Base-by-base conservation (phyloP, 2,888 invertebrate species). In the Drosophila meridionalis region DNA sequence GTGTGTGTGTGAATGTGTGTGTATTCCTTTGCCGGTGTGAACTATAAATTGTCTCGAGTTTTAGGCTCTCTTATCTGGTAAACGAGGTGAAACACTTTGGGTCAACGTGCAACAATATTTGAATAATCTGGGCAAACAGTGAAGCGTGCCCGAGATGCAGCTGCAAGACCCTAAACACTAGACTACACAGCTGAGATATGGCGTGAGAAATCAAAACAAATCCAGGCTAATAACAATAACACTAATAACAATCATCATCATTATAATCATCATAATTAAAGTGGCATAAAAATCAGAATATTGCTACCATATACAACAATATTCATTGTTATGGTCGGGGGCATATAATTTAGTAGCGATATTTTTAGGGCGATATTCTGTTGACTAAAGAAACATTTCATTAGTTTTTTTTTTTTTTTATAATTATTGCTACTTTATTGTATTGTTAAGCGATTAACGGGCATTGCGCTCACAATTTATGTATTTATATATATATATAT, bases 401-500 rank as follows among this genome's bases (percentile, higher is more conserved):
- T 83, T 90, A 78, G 79, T 80, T 86, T 32, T 50, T 50, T n/a
- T 48, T 48, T 32, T 50, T 32, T 85, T 90, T 91, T 92, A 92
- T 91, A 91, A 90, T 91, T 91, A 90, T 91, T 91, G 91, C 91
- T 91, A 92, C 91, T 92, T 91, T 91, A 92, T 91, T 91, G 92
- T 91, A 89, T 91, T 90, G 87, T 91, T 92, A 91, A 92, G 83
- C 90, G 89, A 91, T 91, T 92, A 90, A 89, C 81, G 68, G 70
- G 56, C 42, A 56, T 38, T 34, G 52, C 52, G 52, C 55, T 55
- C 76, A 73, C 73, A 76, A 60, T 68, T 68, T 72, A 75, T 72
- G 69, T 30, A 34, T 57, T 30, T 55, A 12, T 65, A 65, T 20
- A 20, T 43, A 43, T 58, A 52, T 65, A 70, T 70, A 72, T 70